phyloP scores from a whole-genome alignment of 1,140 invertebrate genomes.

The Drosophila varians region DNA sequence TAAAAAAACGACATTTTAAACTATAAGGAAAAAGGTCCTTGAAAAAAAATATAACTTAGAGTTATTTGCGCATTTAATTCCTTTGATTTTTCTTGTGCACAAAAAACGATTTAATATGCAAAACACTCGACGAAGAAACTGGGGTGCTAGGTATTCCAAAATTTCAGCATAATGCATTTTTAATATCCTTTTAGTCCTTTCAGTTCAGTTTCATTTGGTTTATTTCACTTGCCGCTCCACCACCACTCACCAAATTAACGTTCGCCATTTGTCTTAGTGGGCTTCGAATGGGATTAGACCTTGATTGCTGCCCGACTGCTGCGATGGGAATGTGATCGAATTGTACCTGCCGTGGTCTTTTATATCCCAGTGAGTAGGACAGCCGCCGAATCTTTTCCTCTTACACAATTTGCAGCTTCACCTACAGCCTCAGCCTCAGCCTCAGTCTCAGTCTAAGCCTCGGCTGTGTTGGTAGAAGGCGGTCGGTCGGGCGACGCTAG shows the following conservation, averaged over 20 bases:
- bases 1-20: too few relatives aligned
- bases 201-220: background rate
- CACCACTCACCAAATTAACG: constrained; percentile 58
- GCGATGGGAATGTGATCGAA: constrained; percentile 61
- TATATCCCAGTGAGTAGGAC: constrained; percentile 65
- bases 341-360: constrained; percentile 31
- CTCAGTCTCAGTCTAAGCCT: constrained; percentile 10
- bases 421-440: constrained; percentile 7
- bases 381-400: constrained; percentile 44
- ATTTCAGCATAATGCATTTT: constrained; percentile 40
- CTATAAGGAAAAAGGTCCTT: too few relatives aligned
- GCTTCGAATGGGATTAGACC: constrained; percentile 43
- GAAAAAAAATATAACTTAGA: too few relatives aligned
- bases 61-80: too few relatives aligned
- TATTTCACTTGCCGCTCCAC: background rate
- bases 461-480: constrained; percentile 66
- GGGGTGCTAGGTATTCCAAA: constrained; percentile 3
- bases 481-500: constrained; percentile 29
- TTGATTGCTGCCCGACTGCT: constrained; percentile 45
- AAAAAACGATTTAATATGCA: constrained; percentile 29
- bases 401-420: constrained; percentile 61
- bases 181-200: constrained; percentile 33
- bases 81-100: background rate
- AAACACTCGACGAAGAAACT: constrained; percentile 14
- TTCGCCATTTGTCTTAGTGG: constrained; percentile 55